Percentiles rank a stretch among this genome's conserved stretches.
phyloP scores from a whole-genome alignment of 2,888 invertebrate genomes.

The Synergus itoensis region DNA sequence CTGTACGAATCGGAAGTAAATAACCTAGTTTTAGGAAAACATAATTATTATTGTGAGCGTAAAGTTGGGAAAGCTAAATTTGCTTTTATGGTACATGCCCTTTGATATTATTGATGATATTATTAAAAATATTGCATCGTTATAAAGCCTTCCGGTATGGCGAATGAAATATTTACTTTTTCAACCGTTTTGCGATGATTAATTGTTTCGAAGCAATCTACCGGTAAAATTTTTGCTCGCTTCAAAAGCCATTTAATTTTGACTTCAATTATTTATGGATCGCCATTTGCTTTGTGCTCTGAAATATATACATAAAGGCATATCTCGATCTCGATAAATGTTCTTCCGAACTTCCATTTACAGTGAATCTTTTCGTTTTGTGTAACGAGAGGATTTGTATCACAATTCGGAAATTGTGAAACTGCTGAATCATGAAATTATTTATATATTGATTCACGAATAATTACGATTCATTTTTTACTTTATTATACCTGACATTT shows the following conservation, averaged over 20 bases:
- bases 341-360: background rate
- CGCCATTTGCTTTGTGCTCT: background rate
- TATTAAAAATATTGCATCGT: background rate
- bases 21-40: too few species aligned
- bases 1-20: too few species aligned
- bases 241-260: background rate
- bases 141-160: background rate
- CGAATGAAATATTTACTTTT: slow-evolving; percentile 21
- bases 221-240: background rate
- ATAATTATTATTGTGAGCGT: background rate
- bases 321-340: background rate
- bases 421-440: background rate
- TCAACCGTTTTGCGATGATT: background rate
- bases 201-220: background rate
- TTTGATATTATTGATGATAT: background rate
- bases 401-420: background rate
- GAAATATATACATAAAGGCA: background rate
- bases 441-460: background rate
- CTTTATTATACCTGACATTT: background rate
- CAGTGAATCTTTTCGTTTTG: background rate
- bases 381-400: background rate
- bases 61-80: too few species aligned
- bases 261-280: background rate
- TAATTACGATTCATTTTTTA: background rate
- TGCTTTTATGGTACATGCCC: too few species aligned